Base-by-base conservation (phyloP, 2,113 vertebrate species). In the Sylvietta virens region DNA sequence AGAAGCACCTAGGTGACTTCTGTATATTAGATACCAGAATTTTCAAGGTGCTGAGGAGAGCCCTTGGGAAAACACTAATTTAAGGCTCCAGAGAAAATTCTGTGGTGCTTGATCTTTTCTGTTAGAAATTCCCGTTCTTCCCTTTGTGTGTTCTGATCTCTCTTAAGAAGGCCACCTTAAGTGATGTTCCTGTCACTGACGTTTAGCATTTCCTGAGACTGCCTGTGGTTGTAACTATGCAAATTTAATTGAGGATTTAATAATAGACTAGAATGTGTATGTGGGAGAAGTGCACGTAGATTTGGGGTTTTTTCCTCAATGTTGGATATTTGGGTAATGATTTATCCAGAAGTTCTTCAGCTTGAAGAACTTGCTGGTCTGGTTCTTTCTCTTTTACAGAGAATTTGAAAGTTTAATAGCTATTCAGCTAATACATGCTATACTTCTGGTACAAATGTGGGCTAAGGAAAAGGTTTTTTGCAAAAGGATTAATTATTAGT, bases 241-340 rank as follows among this genome's bases (percentile, higher is more conserved):
- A 92, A 87, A 91, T 95, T 91, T 96, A 74, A 79, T 74, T 71
- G 77, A 86, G 45, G 37, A 85, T 91, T 87, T 95, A 94, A 89
- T 79, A 95, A 94, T 56, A 94, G 73, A 65, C 70, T 82, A 92
- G 60, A 56, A 67, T 15, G 10, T 60, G 79, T 73, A 53, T 31
- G 39, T 0, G 26, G 2, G 70, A 56, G 64, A 87, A 81, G 37
- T 56, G 19, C 58, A 62, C 2, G 3, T 10, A 45, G 45, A 39
- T 86, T 60, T 84, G 37, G 11, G 6, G 3, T 3, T 84, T 71
- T 81, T 80, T 64, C 35, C 78, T 81, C 84, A 50, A 65, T 64
- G 20, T 31, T 84, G 66, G 24, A 20, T 87, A 22, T 82, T 81
- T 88, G 48, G 40, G 7, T 93, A 83, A 94, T 31, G 67, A 83